phyloP scores from a whole-genome alignment of 2,797 vertebrate species.

The Sebastes oblongus region DNA sequence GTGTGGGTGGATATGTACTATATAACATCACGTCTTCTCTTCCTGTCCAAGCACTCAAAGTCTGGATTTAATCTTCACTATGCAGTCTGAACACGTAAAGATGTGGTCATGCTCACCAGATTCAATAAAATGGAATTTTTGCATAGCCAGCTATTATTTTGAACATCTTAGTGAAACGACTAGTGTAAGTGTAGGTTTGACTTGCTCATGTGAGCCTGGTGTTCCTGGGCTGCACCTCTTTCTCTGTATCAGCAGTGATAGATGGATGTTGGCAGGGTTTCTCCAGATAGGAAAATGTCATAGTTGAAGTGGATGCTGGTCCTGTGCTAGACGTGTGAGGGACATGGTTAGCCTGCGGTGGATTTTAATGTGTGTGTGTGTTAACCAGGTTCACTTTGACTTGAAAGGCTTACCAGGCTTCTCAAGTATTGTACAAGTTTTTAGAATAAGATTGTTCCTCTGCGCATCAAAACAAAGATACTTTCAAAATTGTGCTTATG shows the following conservation, averaged over 20 bases:
- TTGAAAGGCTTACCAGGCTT: background rate
- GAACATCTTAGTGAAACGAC: background rate
- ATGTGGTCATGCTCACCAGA: background rate
- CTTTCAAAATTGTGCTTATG: background rate
- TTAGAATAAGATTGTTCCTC: background rate
- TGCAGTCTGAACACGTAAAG: background rate
- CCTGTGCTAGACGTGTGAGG: background rate
- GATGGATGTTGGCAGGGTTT: slow-evolving; percentile 32
- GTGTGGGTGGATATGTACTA: too few species aligned
- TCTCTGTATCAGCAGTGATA: slow-evolving; percentile 3
- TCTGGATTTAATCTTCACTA: background rate
- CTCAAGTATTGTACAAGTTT: background rate
- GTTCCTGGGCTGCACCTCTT: background rate
- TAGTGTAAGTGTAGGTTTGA: background rate
- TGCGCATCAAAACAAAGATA: background rate
- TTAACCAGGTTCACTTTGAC: background rate
- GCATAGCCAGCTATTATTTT: background rate
- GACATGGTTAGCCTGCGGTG: slow-evolving; percentile 2
- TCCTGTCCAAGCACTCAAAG: slow-evolving; percentile 2
- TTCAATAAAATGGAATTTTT: background rate
- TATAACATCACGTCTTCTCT: background rate
- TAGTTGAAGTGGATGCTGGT: slow-evolving; percentile 8
- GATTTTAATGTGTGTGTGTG: background rate
- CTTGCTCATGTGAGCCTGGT: background rate
- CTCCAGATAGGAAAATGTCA: slow-evolving; percentile 8